Percentiles rank a stretch among this genome's conserved stretches.
phyloP scores from a whole-genome alignment of 1,140 invertebrate genomes.

The Rhyacophila brunnea region DNA sequence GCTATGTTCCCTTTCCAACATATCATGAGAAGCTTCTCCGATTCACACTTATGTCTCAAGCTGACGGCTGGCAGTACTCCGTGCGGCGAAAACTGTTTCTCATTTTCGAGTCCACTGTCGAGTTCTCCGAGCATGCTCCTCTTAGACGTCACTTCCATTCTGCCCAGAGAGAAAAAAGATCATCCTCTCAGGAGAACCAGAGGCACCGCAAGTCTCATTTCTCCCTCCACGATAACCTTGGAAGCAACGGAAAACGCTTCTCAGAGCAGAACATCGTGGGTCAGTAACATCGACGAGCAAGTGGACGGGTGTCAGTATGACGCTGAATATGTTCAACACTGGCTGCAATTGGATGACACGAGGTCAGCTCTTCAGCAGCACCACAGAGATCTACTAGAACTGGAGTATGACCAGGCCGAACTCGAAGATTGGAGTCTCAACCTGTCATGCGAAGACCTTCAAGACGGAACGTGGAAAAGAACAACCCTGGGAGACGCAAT shows the following conservation, averaged over 20 bases:
- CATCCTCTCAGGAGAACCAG: slow-evolving; percentile 48
- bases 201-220: slow-evolving; percentile 42
- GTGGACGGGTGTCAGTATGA: slow-evolving; percentile 66
- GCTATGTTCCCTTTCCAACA: slow-evolving; percentile 69
- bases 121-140: slow-evolving; percentile 59
- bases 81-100: slow-evolving; percentile 50
- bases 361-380: slow-evolving; percentile 64
- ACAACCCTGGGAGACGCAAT: slow-evolving; percentile 50
- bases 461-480: slow-evolving; percentile 50
- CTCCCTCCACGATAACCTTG: slow-evolving; percentile 2
- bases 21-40: slow-evolving; percentile 69
- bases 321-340: slow-evolving; percentile 72
- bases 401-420: slow-evolving; percentile 73
- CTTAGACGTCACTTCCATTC: slow-evolving; percentile 50
- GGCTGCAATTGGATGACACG: slow-evolving; percentile 70
- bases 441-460: slow-evolving; percentile 66
- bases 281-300: slow-evolving; percentile 55
- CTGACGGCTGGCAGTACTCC: slow-evolving; percentile 56
- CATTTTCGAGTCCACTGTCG: slow-evolving; percentile 55
- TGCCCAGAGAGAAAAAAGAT: slow-evolving; percentile 43
- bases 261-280: slow-evolving; percentile 55
- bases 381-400: slow-evolving; percentile 64
- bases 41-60: slow-evolving; percentile 70
- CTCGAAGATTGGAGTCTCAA: slow-evolving; percentile 78
- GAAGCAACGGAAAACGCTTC: slow-evolving; percentile 29